Conservation (phyloP, 2,113 vertebrate species). For the Zosterops hypoxanthus region DNA sequence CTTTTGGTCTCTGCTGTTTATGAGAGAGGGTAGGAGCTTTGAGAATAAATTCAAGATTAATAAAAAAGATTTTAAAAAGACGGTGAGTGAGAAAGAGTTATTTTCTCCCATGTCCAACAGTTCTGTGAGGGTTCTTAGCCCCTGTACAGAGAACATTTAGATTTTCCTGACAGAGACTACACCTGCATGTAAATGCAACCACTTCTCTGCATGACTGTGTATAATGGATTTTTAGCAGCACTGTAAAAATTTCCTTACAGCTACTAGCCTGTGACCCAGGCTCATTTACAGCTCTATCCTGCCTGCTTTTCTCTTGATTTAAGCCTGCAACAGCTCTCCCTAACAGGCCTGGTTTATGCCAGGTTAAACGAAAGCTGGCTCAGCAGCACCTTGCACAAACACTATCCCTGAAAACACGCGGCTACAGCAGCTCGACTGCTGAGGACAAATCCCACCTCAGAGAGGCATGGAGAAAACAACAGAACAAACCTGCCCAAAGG, state of each 20-base stretch:
- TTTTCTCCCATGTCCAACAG: background rate
- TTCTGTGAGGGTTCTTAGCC: background rate
- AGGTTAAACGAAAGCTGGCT: background rate
- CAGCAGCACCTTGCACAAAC: background rate
- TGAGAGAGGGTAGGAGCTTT: background rate
- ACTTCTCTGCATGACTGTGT: background rate
- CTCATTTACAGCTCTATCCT: background rate
- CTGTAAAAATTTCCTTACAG: background rate
- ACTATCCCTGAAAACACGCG: background rate
- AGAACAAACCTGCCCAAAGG: background rate
- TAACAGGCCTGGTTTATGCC: background rate
- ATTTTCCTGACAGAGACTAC: background rate
- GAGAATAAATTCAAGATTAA: background rate
- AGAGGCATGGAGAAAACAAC: background rate
- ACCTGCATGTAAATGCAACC: background rate
- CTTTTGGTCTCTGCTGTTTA: background rate
- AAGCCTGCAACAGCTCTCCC: background rate
- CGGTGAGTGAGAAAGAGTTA: background rate
- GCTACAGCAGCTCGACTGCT: background rate
- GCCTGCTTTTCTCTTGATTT: background rate
- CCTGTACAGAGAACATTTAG: background rate
- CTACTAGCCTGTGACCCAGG: background rate
- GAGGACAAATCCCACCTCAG: background rate
- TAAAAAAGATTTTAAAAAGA: background rate
- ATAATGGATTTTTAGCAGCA: conserved; percentile 30